Base-by-base conservation (phyloP, 2,113 vertebrate species). In the Origma solitaria region DNA sequence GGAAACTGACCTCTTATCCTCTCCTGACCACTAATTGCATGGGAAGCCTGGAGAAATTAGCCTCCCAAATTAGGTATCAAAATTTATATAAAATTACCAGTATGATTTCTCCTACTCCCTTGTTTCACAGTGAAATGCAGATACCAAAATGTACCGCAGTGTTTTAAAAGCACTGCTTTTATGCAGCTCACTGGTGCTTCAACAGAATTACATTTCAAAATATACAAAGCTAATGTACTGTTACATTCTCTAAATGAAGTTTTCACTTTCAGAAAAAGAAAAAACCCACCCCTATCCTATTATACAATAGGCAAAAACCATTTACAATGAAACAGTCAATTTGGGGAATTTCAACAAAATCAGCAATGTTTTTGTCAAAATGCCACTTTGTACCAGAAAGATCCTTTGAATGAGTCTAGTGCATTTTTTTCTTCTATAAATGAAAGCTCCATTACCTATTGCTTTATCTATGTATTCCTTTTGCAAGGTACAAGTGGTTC, bases 351-450 rank as follows among this genome's bases (percentile, higher is more conserved):
- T 91, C 77, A 91, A 84, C 47, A 84, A 95, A 91, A 87, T 71
- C 87, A 82, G n/a, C 82, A 88, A 76, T 64, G 53, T 88, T 91
- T 90, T 95, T 85, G 82, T 82, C 57, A 69, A 91, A 96, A 91
- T 49, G 28, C 49, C 16, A 27, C 82, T 87, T 94, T 56, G 37
- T 35, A 69, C 57, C 81, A 85, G 88, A 94, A 95, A 84, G 60
- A 56, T 64, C 64, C 42, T 73, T 73, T 86, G 58, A 86, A 77
- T n/a, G 6, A 79, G 4, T 47, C 7, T 10, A 58, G 38, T 13
- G 10, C 47, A 38, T 53, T 86, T 95, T 60, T 73, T 84, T 66
- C 60, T 86, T 64, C 47, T 31, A 62, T 24, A 68, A 49, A 64
- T 61, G 37, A 79, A 92, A 78, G 21, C 27, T 94, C 54, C 86